Evolutionary conservation across 2,888 invertebrate genomes (phyloP).

Genomic region (Nephrotoma appendiculata): DNA sequence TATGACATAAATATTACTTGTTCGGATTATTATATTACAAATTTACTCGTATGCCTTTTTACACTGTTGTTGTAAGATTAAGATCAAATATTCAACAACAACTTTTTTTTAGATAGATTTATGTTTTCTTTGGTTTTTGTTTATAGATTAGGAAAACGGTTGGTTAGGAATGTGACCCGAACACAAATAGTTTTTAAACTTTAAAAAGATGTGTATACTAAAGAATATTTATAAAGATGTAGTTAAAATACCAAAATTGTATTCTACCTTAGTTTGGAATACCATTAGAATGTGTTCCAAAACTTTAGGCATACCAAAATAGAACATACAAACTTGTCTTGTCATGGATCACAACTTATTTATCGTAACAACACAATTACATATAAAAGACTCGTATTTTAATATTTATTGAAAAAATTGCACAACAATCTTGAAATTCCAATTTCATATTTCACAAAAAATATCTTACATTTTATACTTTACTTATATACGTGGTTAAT

Average conservation of each 20-base stretch:
- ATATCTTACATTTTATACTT: neutral
- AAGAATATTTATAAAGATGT: too few species aligned
- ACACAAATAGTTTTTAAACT: neutral
- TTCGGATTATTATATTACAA: neutral
- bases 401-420: neutral
- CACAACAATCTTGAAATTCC: neutral
- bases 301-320: too few species aligned
- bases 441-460: neutral
- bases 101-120: neutral
- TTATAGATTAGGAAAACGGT: neutral
- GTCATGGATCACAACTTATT: neutral
- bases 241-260: too few species aligned
- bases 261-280: too few species aligned
- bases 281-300: too few species aligned
- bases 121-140: neutral
- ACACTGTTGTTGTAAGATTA: neutral
- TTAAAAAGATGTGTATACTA: too few species aligned
- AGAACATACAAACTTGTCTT: too few species aligned
- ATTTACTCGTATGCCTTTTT: neutral
- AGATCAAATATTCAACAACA: neutral
- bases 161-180: neutral
- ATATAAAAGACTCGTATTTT: neutral
- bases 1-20: neutral
- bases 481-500: neutral
- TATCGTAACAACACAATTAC: neutral